Percentiles rank a stretch among this genome's conserved stretches.
phyloP scores from a whole-genome alignment of 2,888 invertebrate species.

The Chaetogeoica ovagalla region DNA sequence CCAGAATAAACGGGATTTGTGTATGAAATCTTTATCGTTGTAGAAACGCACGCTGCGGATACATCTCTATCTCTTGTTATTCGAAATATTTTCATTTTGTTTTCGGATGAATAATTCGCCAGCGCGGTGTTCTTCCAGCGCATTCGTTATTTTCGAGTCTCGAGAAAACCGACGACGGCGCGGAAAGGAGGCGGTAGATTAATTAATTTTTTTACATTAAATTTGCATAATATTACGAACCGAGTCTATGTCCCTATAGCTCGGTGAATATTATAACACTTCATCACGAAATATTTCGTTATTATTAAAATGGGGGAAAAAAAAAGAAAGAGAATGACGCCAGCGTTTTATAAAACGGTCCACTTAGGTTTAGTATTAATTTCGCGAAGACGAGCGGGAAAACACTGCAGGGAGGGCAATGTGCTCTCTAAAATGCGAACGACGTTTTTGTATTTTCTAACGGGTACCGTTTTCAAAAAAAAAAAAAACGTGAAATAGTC shows the following conservation, averaged over 20 bases:
- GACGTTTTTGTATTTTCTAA: no score
- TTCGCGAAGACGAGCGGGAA: background rate
- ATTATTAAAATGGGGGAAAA: constrained; percentile 15
- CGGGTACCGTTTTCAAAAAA: no score
- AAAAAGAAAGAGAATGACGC: constrained; percentile 8
- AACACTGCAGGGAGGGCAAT: background rate
- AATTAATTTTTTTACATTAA: constrained; percentile 48
- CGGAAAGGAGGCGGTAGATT: constrained; percentile 27
- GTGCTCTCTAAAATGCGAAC: background rate
- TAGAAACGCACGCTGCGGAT: background rate
- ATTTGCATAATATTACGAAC: constrained; percentile 37
- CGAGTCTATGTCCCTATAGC: background rate
- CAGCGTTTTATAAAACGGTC: constrained; percentile 25
- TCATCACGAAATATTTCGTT: constrained; percentile 37
- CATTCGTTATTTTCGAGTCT: constrained; percentile 26
- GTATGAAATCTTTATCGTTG: background rate
- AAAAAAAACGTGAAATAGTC: no score
- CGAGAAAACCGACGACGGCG: constrained; percentile 7
- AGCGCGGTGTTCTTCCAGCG: background rate
- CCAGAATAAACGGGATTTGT: background rate
- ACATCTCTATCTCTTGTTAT: background rate
- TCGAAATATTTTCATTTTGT: constrained; percentile 32
- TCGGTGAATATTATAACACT: constrained; percentile 49
- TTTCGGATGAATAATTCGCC: constrained; percentile 27
- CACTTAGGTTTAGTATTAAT: constrained; percentile 31